Percentiles rank a stretch among this genome's conserved stretches.
These are phyloP conservation scores for Dendronephthya gigantea DNA, from an alignment of 64 coral and sea anemone genomes.

Conservation along the genomic window DNA sequence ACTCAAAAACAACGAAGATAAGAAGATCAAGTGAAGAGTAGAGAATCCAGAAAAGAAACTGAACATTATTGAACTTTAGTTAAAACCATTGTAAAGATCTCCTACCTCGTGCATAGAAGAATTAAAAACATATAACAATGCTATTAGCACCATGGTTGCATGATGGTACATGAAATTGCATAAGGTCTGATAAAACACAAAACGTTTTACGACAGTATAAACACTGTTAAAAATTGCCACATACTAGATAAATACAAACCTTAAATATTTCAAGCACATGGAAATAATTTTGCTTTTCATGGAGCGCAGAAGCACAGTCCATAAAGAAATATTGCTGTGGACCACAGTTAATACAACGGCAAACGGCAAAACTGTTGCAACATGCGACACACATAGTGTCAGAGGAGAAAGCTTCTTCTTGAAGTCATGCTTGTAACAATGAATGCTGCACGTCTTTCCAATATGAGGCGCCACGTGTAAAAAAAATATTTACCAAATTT, in stretches of 20 bases:
- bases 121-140: too few species aligned
- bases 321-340: neutral
- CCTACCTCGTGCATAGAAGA: too few species aligned
- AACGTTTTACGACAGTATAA: neutral
- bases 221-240: neutral
- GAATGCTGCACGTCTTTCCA: neutral
- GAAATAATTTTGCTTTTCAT: neutral
- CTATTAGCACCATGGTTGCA: too few species aligned
- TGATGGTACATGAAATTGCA: neutral
- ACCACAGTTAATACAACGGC: conserved; percentile 1
- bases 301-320: neutral
- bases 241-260: neutral
- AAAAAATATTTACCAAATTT: too few species aligned
- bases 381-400: neutral
- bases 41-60: too few species aligned
- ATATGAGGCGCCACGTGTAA: too few species aligned
- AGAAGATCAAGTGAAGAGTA: too few species aligned
- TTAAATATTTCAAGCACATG: neutral
- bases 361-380: neutral
- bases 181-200: neutral
- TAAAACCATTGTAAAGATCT: too few species aligned
- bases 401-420: neutral
- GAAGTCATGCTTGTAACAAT: neutral
- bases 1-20: too few species aligned
- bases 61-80: too few species aligned